Evolutionary conservation across 2,113 vertebrate genomes (phyloP), one percentile per base, ranked within the genome.

Genomic region (Hiodon alosoides): DNA sequence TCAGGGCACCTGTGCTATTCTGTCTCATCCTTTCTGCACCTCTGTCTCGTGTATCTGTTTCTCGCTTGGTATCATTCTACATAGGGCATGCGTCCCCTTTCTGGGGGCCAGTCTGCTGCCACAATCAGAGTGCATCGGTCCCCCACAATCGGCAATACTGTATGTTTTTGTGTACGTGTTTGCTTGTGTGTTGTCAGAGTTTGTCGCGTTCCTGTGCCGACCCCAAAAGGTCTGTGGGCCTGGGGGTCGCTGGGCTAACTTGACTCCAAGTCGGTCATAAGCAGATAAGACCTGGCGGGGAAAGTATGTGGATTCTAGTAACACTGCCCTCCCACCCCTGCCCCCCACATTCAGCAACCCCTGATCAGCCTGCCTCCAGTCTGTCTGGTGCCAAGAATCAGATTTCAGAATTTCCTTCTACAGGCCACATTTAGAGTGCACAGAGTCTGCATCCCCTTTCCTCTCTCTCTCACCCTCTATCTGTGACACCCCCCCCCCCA

Each of bases 361-460:
- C 69, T 74, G 70, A 31, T 71, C 70, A 67, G 78, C 60, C 83
- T 81, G 84, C 83, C 89, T 93, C 93, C 93, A 94, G 94, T 89
- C 94, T 92, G 92, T 91, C 94, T 95, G 93, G 93, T 94, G 93
- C 93, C 92, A 90, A 87, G 90, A 87, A 85, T 95, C 92, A 88
- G 86, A 88, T 94, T 95, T 94, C 93, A 94, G 88, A 89, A 88
- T 90, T 89, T 90, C 86, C 88, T 91, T 89, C 91, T 92, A 89
- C 87, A 89, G 82, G 90, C 93, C 92, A 90, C 92, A 95, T 94
- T 94, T 94, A 94, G 92, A 88, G 86, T 87, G 88, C 72, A 84
- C 87, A 84, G 81, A 73, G 77, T 86, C 80, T 79, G 77, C 75
- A 58, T 67, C 71, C 55, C 54, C 53, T 51, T 50, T 10, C 64